Conservation (phyloP, 1,140 invertebrate species). For the Drosophila quadrilineata region DNA sequence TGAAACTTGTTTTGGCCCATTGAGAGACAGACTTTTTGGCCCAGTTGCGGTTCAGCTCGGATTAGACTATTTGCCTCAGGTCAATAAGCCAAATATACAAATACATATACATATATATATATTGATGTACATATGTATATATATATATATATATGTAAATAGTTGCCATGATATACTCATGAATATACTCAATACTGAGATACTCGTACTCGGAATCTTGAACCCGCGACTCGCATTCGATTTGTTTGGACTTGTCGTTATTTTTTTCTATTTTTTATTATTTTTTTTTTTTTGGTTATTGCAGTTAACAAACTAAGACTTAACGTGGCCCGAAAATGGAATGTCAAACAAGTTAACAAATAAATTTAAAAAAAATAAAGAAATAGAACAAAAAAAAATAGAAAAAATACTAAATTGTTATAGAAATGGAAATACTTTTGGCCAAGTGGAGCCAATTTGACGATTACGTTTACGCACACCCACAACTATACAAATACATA, state of each 20-base stretch:
- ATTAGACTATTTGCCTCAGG: conserved; percentile 50
- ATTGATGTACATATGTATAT: not conserved
- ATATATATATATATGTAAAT: not conserved
- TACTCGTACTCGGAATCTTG: no score
- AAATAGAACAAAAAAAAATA: no score
- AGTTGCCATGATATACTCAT: no score
- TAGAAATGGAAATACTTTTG: no score
- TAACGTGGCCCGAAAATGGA: conserved; percentile 20
- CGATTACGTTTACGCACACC: conserved; percentile 47
- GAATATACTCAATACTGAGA: no score
- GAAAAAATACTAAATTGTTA: no score
- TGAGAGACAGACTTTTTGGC: conserved; percentile 61
- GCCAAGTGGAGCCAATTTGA: conserved; percentile 11
- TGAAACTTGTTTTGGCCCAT: conserved; percentile 60
- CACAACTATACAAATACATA: no score
- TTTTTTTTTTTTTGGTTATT: conserved; percentile 9
- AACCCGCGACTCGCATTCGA: not conserved
- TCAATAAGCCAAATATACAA: conserved; percentile 9
- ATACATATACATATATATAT: not conserved
- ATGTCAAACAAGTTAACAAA: conserved; percentile 26
- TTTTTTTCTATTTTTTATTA: conserved; percentile 9
- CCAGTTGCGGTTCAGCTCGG: conserved; percentile 69
- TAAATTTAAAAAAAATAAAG: no score
- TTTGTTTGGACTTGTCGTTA: not conserved
- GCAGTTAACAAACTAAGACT: conserved; percentile 4